Evolutionary conservation across 2,797 vertebrate genomes (phyloP).

Genomic region (Channa striata): DNA sequence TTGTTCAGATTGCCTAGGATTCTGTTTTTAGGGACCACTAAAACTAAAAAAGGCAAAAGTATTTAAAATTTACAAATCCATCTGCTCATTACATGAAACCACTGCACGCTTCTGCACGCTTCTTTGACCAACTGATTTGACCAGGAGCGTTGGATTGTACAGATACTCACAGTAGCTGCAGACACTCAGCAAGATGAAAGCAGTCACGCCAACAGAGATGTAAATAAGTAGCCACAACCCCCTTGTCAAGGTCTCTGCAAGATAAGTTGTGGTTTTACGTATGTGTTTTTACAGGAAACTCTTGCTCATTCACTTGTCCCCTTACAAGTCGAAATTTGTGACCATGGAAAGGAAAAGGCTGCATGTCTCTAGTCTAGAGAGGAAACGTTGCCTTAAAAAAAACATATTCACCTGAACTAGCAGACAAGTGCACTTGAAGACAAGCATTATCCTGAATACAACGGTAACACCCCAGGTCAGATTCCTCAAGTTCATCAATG

Average conservation of each 20-base stretch:
- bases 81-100: background rate
- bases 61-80: background rate
- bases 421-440: slow-evolving; percentile 31
- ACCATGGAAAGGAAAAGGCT: slow-evolving; percentile 22
- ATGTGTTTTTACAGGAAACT: slow-evolving; percentile 55
- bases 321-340: slow-evolving; percentile 5
- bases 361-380: background rate
- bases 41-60: slow-evolving; percentile 4
- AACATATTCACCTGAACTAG: slow-evolving; percentile 26
- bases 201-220: slow-evolving; percentile 11
- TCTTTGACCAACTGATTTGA: background rate
- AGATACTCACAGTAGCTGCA: slow-evolving; percentile 46
- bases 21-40: slow-evolving; percentile 23
- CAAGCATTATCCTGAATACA: slow-evolving; percentile 28
- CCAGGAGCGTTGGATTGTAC: background rate
- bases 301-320: background rate
- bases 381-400: background rate
- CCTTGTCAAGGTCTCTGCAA: slow-evolving; percentile 14
- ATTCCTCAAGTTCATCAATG: slow-evolving; percentile 51
- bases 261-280: slow-evolving; percentile 40
- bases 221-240: background rate
- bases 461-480: slow-evolving; percentile 64
- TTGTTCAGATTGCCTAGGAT: background rate
- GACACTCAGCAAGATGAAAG: slow-evolving; percentile 26
- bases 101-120: background rate